These are phyloP conservation scores for Scaptomyza caliginosa DNA, from an alignment of 2,888 invertebrate genomes.

Conservation along the genomic window DNA sequence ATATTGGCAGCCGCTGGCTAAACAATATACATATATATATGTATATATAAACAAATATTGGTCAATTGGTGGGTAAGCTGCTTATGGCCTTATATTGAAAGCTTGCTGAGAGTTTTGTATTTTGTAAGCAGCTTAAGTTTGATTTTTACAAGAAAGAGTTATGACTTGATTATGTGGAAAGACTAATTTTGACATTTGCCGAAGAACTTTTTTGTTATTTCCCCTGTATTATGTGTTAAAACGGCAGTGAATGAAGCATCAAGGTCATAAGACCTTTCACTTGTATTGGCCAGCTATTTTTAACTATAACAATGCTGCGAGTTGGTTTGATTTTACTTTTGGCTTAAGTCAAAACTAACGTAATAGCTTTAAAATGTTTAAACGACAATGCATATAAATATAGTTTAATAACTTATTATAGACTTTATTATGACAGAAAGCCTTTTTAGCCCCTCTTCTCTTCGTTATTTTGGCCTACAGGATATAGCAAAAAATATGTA, in stretches of 20 bases:
- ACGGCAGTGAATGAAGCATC: constrained; percentile 51
- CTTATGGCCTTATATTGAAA: constrained; percentile 45
- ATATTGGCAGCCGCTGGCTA: constrained; percentile 23
- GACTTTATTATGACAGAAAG: no score
- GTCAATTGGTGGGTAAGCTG: constrained; percentile 64
- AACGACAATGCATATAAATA: constrained; percentile 24
- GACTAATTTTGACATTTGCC: constrained; percentile 70
- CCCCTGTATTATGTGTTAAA: constrained; percentile 74
- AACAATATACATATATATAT: constrained; percentile 6
- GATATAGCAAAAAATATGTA: constrained; percentile 44
- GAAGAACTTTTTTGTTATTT: constrained; percentile 50
- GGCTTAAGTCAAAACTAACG: constrained; percentile 23
- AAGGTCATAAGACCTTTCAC: constrained; percentile 69
- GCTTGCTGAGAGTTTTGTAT: constrained; percentile 19
- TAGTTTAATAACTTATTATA: constrained; percentile 41
- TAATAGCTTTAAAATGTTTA: constrained; percentile 2
- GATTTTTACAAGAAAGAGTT: constrained; percentile 34
- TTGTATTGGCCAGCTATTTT: constrained; percentile 38
- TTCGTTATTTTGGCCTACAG: not conserved
- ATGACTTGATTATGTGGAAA: constrained; percentile 77
- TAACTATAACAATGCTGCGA: constrained; percentile 29
- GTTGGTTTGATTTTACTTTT: constrained; percentile 38
- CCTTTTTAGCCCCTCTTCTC: no score
- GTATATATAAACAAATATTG: constrained; percentile 11
- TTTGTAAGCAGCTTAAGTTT: constrained; percentile 65